Evolutionary conservation across 2,888 invertebrate species (phyloP), one percentile per base, ranked within the genome.

Genomic region (Carabus problematicus): DNA sequence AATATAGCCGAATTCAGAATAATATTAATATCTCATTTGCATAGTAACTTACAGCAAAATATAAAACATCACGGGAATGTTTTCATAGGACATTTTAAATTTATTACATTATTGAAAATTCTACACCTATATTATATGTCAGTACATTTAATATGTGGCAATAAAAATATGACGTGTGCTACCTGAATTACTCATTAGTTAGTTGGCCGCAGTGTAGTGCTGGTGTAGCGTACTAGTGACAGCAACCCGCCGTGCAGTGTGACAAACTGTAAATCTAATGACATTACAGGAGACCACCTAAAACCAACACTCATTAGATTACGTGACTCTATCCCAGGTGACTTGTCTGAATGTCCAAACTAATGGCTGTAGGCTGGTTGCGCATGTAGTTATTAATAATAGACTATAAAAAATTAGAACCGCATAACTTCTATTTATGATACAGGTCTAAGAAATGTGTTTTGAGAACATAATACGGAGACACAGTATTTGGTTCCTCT

Each of bases 291-390:
- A 47, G 63, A 54, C 63, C 52, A 64, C 64, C 64, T 64, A 42
- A 64, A 64, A 43, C 42, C 54, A 64, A 64, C 64, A 64, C 45
- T 64, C 64, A 64, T 64, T 55, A 64, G 64, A 45, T 43, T 54
- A 45, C 29, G 56, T 64, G 64, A 64, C 56, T 56, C 18, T 56
- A 64, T 45, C 64, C 19, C 64, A 63, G 56, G 42, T 56, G 56
- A 43, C 56, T 56, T 55, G 55, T 29, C 54, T 64, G 43, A 64
- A 64, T 49, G 61, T 29, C 49, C 29, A 61, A 49, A 61, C 61
- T 61, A 61, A 61, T 61, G 61, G 39, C 45, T 61, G 45, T 61
- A 61, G 47, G 61, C 47, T 29, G 40, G 47, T 42, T 61, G 39
- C 16, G 49, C 16, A 47, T 61, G 49, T 61, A 47, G 29, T 49